Evolutionary conservation across 2,113 vertebrate species (phyloP).

Genomic region (Eubucco bourcierii): DNA sequence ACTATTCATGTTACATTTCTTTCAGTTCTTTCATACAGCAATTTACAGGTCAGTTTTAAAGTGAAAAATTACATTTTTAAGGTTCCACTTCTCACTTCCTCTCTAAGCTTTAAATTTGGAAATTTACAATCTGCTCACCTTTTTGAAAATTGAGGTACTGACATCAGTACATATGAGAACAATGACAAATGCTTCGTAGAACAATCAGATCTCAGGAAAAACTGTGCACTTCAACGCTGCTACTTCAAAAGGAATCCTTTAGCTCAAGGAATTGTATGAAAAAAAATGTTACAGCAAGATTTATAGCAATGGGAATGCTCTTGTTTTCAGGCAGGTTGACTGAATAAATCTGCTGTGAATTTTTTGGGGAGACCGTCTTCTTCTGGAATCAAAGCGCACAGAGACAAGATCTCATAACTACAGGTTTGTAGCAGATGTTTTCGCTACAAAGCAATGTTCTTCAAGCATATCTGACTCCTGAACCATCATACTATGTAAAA

Average conservation of each 20-base stretch:
- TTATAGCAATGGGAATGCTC: neutral
- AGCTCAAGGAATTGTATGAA: neutral
- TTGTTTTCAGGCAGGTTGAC: neutral
- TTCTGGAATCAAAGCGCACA: neutral
- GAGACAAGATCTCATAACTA: neutral
- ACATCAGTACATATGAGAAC: neutral
- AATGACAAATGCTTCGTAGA: neutral
- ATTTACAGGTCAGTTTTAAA: neutral
- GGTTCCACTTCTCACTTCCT: neutral
- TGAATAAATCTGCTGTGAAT: neutral
- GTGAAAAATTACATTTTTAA: neutral
- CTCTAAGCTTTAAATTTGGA: neutral
- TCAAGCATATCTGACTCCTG: neutral
- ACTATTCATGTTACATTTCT: neutral
- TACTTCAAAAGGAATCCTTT: neutral
- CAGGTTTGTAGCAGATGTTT: neutral
- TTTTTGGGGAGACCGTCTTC: neutral
- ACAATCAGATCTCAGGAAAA: neutral
- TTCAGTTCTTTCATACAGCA: neutral
- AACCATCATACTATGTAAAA: neutral
- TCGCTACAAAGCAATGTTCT: neutral
- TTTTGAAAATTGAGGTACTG: neutral
- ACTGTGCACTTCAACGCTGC: neutral
- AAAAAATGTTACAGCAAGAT: neutral
- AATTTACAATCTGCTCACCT: neutral